Percentiles rank a stretch among this genome's conserved stretches.
Conservation (phyloP, 2,113 vertebrate genomes). For the Empidonax alnorum region DNA sequence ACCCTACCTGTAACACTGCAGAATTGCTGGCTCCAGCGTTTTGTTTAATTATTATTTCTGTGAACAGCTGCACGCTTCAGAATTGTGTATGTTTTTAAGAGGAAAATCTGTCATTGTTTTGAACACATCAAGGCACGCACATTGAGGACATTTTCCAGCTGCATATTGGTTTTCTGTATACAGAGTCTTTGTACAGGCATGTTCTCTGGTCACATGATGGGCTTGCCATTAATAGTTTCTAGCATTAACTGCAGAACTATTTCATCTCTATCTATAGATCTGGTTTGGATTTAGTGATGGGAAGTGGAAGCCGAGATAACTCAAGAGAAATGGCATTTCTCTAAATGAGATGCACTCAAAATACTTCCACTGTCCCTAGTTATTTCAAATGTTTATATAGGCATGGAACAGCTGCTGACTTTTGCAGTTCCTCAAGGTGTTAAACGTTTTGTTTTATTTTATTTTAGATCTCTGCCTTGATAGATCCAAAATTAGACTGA, state of each 20-base stretch:
- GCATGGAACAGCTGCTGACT: constrained; percentile 16
- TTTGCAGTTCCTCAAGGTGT: not conserved
- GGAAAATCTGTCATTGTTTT: constrained; percentile 50
- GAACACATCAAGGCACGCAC: not conserved
- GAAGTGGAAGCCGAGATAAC: constrained; percentile 60
- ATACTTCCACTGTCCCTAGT: constrained; percentile 17
- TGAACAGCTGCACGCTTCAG: not conserved
- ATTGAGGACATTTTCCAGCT: constrained; percentile 45
- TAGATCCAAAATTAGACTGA: constrained; percentile 1
- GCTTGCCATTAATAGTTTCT: constrained; percentile 72
- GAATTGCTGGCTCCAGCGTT: not conserved
- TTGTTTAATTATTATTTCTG: not conserved
- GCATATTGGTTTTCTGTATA: constrained; percentile 28
- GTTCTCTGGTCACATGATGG: constrained; percentile 59
- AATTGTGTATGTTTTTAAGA: constrained; percentile 15
- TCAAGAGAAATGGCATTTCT: constrained; percentile 60
- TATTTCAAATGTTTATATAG: constrained; percentile 13
- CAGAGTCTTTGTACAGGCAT: constrained; percentile 58
- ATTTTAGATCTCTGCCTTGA: constrained; percentile 17
- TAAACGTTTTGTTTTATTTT: not conserved
- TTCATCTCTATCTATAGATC: constrained; percentile 71
- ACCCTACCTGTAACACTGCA: not conserved
- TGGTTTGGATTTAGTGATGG: constrained; percentile 65
- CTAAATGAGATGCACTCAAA: constrained; percentile 52
- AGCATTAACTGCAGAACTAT: constrained; percentile 61